Percentiles rank a stretch among this genome's conserved stretches.
phyloP scores from a whole-genome alignment of 2,888 invertebrate genomes.

The Polia nebulosa region DNA sequence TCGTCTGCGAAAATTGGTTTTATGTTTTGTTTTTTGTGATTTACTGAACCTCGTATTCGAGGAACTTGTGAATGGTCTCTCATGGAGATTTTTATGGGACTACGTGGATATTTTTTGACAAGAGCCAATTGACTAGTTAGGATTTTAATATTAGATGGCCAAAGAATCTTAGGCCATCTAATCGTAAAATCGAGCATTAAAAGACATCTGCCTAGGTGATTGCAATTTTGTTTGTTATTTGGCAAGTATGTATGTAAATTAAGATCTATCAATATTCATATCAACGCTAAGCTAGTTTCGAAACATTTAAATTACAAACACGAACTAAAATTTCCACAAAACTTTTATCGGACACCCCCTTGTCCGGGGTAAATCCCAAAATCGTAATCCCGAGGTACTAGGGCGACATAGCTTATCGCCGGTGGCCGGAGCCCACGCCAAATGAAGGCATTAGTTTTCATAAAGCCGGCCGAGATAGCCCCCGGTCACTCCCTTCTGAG shows the following conservation, averaged over 20 bases:
- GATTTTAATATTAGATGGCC: neutral
- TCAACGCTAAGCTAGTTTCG: conserved; percentile 64
- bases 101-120: neutral
- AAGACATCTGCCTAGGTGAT: neutral
- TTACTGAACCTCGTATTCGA: conserved; percentile 12
- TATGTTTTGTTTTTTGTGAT: conserved; percentile 32
- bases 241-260: conserved; percentile 1
- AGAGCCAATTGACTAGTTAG: neutral
- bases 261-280: conserved; percentile 31
- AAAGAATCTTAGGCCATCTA: neutral
- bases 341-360: conserved; percentile 82
- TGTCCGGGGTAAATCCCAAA: conserved; percentile 80
- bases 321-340: conserved; percentile 77
- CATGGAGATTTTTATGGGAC: neutral
- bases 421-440: conserved; percentile 83
- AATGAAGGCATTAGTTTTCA: conserved; percentile 91
- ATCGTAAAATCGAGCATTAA: neutral
- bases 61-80: no score
- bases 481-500: conserved; percentile 80
- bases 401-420: conserved; percentile 89
- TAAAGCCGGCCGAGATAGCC: conserved; percentile 87
- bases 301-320: conserved; percentile 83
- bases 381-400: conserved; percentile 87
- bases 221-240: neutral
- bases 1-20: conserved; percentile 57